phyloP scores from a whole-genome alignment of 2,888 invertebrate species.

The Eupithecia centaureata region DNA sequence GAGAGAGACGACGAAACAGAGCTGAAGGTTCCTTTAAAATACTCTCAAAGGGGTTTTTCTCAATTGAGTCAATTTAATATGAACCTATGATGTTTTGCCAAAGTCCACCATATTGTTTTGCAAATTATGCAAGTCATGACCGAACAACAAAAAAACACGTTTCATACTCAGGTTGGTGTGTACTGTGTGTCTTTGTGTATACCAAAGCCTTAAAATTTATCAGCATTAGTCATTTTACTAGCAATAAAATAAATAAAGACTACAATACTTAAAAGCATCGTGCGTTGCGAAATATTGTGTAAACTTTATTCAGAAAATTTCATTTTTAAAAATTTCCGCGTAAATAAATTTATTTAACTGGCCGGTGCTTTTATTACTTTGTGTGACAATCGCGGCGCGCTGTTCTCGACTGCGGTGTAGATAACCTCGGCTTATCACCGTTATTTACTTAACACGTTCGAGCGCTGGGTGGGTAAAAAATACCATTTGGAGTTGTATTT shows the following conservation, averaged over 20 bases:
- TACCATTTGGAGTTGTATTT: slow-evolving; percentile 17
- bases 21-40: background rate
- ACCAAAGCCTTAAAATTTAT: background rate
- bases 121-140: background rate
- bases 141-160: background rate
- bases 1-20: background rate
- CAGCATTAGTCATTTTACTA: background rate
- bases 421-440: slow-evolving; percentile 76
- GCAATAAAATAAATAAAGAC: background rate
- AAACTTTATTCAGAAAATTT: background rate
- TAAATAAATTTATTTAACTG: background rate
- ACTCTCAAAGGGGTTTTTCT: background rate
- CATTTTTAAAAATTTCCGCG: background rate
- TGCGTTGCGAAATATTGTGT: background rate
- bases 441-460: slow-evolving; percentile 68
- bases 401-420: slow-evolving; percentile 59
- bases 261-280: background rate
- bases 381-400: slow-evolving; percentile 52
- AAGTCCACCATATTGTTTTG: slow-evolving; percentile 3
- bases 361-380: slow-evolving; percentile 19
- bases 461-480: slow-evolving; percentile 40
- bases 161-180: background rate
- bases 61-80: background rate
- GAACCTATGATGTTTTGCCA: background rate
- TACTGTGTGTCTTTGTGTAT: background rate